A percentile compares a stretch with the other conserved stretches of the same genome.
These are phyloP conservation scores for Melanotaenia trifasciata DNA, from an alignment of 2,797 vertebrate species.

Conservation along the genomic window DNA sequence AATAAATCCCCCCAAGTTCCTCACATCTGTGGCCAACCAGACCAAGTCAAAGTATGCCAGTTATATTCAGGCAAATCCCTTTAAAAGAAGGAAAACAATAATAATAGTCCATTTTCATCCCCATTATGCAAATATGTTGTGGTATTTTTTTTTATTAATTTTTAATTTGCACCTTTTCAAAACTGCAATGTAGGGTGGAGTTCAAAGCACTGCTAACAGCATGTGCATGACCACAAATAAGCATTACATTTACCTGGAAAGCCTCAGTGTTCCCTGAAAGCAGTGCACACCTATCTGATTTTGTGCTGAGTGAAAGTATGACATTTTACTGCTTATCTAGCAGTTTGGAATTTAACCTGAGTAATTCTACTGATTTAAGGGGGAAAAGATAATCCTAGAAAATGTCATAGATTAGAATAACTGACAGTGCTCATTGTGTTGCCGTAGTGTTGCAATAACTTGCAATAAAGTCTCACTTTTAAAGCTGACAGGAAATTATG, in stretches of 20 bases:
- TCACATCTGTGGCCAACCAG: constrained; percentile 28
- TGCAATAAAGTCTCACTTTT: neutral
- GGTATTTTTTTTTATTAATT: no score
- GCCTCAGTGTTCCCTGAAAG: neutral
- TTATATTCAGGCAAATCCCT: neutral
- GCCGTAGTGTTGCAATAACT: constrained; percentile 3
- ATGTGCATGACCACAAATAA: neutral
- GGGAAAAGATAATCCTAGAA: constrained; percentile 21
- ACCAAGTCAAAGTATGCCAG: constrained; percentile 19
- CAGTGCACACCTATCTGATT: neutral
- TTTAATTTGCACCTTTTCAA: neutral
- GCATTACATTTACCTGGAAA: neutral
- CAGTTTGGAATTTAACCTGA: constrained; percentile 33
- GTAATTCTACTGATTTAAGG: constrained; percentile 21
- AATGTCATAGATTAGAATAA: constrained; percentile 35
- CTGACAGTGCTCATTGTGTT: constrained; percentile 2
- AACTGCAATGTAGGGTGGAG: neutral
- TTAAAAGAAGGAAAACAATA: neutral
- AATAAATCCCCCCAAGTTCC: constrained; percentile 26
- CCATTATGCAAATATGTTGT: neutral
- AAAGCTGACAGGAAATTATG: neutral
- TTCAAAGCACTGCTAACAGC: neutral
- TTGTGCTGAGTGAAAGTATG: constrained; percentile 11
- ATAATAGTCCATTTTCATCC: neutral
- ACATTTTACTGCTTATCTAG: constrained; percentile 41